These are phyloP conservation scores for Gymnobelideus leadbeateri DNA, from an alignment of 2,113 vertebrate species.

Conservation along the genomic window DNA sequence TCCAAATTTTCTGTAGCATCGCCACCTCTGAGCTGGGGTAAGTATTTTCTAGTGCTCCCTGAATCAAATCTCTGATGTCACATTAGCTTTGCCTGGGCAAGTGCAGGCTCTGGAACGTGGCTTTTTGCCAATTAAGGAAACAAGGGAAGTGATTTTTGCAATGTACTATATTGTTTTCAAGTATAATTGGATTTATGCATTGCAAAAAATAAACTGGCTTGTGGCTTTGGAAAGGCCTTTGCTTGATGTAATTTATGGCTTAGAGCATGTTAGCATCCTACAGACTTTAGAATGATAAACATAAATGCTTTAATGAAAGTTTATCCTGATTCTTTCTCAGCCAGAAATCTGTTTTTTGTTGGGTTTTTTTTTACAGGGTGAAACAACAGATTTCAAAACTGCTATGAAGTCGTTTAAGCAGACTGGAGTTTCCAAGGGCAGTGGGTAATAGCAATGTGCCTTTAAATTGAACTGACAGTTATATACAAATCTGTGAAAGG, in stretches of 20 bases:
- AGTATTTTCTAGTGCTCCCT: not conserved
- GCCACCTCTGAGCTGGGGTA: not conserved
- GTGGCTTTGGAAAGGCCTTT: slow-evolving; percentile 42
- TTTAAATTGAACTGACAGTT: slow-evolving; percentile 40
- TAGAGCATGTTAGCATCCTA: slow-evolving; percentile 56
- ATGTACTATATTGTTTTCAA: slow-evolving; percentile 38
- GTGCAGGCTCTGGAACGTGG: slow-evolving; percentile 26
- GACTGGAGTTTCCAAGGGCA: slow-evolving; percentile 49
- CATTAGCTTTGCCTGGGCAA: slow-evolving; percentile 21
- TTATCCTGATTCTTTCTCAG: slow-evolving; percentile 51
- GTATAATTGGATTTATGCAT: slow-evolving; percentile 57
- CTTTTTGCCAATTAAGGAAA: slow-evolving; percentile 46
- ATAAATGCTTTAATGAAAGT: slow-evolving; percentile 63
- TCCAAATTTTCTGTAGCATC: not conserved
- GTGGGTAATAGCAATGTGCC: slow-evolving; percentile 4
- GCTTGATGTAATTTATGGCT: slow-evolving; percentile 58
- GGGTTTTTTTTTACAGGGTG: slow-evolving; percentile 43
- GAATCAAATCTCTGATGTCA: not conserved
- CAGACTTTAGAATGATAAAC: slow-evolving; percentile 59
- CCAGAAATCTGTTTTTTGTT: slow-evolving; percentile 19
- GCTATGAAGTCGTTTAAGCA: slow-evolving; percentile 47
- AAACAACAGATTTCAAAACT: slow-evolving; percentile 66
- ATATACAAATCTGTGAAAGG: slow-evolving; percentile 5
- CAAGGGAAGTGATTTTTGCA: slow-evolving; percentile 25
- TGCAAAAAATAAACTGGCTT: slow-evolving; percentile 42